phyloP scores from a whole-genome alignment of 2,797 vertebrate species.

The Chrosomus eos region DNA sequence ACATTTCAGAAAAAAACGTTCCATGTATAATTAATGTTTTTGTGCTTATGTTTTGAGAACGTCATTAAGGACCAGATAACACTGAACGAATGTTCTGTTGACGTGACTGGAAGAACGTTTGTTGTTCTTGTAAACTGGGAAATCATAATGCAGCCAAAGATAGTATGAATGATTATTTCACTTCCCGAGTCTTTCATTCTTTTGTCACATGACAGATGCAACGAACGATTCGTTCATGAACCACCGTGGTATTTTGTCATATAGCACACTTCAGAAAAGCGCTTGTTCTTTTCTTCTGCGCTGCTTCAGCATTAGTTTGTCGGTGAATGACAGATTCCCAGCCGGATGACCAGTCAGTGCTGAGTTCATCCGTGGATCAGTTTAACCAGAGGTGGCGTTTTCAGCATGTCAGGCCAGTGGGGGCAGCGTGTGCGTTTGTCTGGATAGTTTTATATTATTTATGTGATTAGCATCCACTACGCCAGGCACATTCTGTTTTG shows the following conservation, averaged over 20 bases:
- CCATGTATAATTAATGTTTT: too few relatives aligned
- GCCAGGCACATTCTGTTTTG: conserved; percentile 24
- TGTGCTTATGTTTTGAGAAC: too few relatives aligned
- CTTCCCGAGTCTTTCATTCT: not conserved
- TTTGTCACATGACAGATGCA: not conserved
- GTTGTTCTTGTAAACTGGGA: not conserved
- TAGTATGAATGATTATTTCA: not conserved
- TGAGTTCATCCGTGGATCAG: not conserved
- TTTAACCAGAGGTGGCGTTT: not conserved
- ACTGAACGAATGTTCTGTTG: too few relatives aligned
- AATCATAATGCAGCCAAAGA: not conserved
- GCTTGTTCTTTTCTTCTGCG: not conserved
- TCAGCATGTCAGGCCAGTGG: not conserved
- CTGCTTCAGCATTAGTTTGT: not conserved
- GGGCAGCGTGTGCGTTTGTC: not conserved
- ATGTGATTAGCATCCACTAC: conserved; percentile 17
- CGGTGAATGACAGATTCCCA: not conserved
- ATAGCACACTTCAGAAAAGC: not conserved
- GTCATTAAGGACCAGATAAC: too few relatives aligned
- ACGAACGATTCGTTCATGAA: not conserved
- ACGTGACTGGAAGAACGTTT: too few relatives aligned
- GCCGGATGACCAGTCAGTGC: not conserved
- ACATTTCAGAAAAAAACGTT: too few relatives aligned
- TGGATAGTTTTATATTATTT: conserved; percentile 33
- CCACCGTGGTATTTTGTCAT: not conserved